Evolutionary conservation across 1,140 invertebrate genomes (phyloP), one percentile per base, ranked within the genome.

Genomic region (Conus ventricosus): DNA sequence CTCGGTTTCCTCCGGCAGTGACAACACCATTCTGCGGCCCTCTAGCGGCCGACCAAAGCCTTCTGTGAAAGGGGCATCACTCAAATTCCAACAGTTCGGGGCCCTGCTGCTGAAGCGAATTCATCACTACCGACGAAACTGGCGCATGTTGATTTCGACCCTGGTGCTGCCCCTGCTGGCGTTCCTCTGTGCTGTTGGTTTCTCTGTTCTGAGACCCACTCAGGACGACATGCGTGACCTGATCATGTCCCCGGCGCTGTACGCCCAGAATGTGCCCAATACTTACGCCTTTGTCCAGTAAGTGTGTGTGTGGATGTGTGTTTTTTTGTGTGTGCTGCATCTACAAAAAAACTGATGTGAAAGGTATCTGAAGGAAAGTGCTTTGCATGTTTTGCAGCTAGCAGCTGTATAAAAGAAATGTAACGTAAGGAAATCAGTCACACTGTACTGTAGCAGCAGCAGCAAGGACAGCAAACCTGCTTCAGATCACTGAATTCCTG

Each of bases 51-150:
- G 55, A 27, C 82, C 82, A 5, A 60, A 60, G n/a, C 82, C 20
- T 25, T 27, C 82, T 25, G 82, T 84, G 17, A 87, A 54, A 20
- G 90, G 90, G 13, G 81, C 13, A 15, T 81, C 82, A 53, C 90
- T 92, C 51, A 90, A 90, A 57, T 60, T 92, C 10, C 87, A 90
- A 6, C 94, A 94, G 88, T 89, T 94, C 55, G 51, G 60, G n/a
- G 91, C 93, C 5, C 81, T 95, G n/a, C 67, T 95, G 13, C 63
- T 92, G 4, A 95, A 95, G 85, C 92, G 95, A 11, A 93, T 94
- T 84, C 93, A 93, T 84, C 95, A 95, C 87, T 93, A 94, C 88
- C 91, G 91, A 15, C 89, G 94, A 20, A 92, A 95, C 90, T 94
- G 93, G 92, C 91, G 92, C 25, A 91, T 92, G 84, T 87, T 93